These are phyloP conservation scores for Goniozus legneri DNA, from an alignment of 1,140 invertebrate genomes.

Conservation along the genomic window DNA sequence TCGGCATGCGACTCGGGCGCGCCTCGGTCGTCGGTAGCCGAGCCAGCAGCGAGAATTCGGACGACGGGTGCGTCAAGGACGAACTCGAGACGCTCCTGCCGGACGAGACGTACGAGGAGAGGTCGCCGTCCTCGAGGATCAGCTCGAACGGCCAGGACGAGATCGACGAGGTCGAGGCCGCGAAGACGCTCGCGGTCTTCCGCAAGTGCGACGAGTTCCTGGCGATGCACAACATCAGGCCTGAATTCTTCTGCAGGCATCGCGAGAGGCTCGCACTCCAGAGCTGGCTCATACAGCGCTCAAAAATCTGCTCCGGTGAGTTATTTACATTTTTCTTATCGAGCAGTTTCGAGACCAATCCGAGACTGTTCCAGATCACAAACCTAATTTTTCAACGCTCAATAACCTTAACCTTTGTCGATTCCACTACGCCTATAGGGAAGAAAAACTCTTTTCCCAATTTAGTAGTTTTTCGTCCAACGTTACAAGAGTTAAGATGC, in stretches of 20 bases:
- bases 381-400: too few relatives aligned
- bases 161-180: constrained; percentile 47
- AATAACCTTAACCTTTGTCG: too few relatives aligned
- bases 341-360: too few relatives aligned
- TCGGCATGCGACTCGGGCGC: constrained; percentile 47
- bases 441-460: too few relatives aligned
- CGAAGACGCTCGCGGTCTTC: constrained; percentile 55
- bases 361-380: too few relatives aligned
- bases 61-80: constrained; percentile 19
- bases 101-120: constrained; percentile 65
- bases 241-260: constrained; percentile 63
- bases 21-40: constrained; percentile 20
- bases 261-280: constrained; percentile 56
- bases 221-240: constrained; percentile 60
- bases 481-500: too few relatives aligned
- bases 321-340: constrained; percentile 5
- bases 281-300: constrained; percentile 47
- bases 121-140: constrained; percentile 27
- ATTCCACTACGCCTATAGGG: too few relatives aligned
- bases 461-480: too few relatives aligned
- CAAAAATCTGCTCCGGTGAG: constrained; percentile 36
- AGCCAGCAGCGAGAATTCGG: constrained; percentile 25
- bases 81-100: constrained; percentile 54
- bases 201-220: constrained; percentile 63
- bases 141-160: constrained; percentile 28